A percentile compares a stretch with the other conserved stretches of the same genome.
These are phyloP conservation scores for Siphonodentalium dalli DNA, from an alignment of 2,888 invertebrate genomes.

Conservation along the genomic window DNA sequence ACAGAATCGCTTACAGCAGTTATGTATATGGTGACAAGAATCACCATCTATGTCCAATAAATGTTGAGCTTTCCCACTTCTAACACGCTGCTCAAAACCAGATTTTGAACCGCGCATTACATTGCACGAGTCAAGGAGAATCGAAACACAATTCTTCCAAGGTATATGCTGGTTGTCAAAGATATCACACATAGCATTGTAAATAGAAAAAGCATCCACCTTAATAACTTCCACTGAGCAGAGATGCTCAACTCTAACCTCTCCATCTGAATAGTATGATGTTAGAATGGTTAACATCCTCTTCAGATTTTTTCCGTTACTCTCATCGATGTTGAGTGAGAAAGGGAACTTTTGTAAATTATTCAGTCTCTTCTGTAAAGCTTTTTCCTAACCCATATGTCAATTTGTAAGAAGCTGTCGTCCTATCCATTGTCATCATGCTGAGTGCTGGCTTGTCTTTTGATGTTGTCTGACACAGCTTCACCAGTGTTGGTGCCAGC, in stretches of 20 bases:
- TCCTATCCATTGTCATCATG: conserved; percentile 18
- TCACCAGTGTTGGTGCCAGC: conserved; percentile 21
- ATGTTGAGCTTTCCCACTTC: conserved; percentile 31
- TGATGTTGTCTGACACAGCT: conserved; percentile 22
- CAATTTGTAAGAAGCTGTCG: conserved; percentile 26
- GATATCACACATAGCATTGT: conserved; percentile 10
- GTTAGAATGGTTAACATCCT: conserved; percentile 25
- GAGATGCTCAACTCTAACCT: conserved; percentile 25
- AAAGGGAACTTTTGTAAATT: too few species aligned
- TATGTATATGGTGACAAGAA: conserved; percentile 38
- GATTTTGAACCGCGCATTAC: conserved; percentile 34
- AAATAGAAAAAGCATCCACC: conserved; percentile 21
- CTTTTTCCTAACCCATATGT: conserved; percentile 7
- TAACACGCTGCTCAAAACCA: conserved; percentile 32
- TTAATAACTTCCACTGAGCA: conserved; percentile 17
- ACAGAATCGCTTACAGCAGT: conserved; percentile 33
- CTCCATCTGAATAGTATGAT: conserved; percentile 12
- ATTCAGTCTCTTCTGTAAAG: neutral
- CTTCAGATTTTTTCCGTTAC: conserved; percentile 24
- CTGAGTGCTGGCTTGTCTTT: conserved; percentile 24
- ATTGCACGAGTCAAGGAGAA: conserved; percentile 36
- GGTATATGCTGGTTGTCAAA: conserved; percentile 28
- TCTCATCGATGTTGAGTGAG: too few species aligned
- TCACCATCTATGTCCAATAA: conserved; percentile 42
- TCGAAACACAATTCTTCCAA: conserved; percentile 33